Percentiles rank a stretch among this genome's conserved stretches.
These are phyloP conservation scores for Styela clava DNA, from an alignment of 23 tunicate species.

Conservation along the genomic window DNA sequence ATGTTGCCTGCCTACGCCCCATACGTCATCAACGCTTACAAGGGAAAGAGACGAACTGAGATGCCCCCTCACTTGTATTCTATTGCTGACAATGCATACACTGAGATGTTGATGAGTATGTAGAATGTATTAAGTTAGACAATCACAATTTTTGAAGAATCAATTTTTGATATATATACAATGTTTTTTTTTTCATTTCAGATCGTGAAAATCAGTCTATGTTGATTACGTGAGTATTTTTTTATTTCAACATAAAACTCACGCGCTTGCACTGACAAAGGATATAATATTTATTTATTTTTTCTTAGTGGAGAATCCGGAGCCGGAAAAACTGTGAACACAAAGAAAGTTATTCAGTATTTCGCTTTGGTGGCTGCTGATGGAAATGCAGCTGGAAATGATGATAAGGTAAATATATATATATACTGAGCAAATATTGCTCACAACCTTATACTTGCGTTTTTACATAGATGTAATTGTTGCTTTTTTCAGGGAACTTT, in stretches of 20 bases:
- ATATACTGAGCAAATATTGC: too few species aligned
- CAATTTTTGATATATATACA: not conserved
- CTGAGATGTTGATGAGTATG: conserved; percentile 84
- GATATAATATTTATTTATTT: too few species aligned
- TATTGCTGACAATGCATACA: conserved; percentile 80
- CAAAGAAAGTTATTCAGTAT: conserved; percentile 95
- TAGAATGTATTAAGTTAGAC: too few species aligned
- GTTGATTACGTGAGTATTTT: conserved; percentile 74
- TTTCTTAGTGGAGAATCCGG: conserved; percentile 98
- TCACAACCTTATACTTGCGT: too few species aligned
- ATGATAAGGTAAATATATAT: conserved; percentile 29
- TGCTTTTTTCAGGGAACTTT: conserved; percentile 64
- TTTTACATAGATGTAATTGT: too few species aligned
- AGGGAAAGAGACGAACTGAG: conserved; percentile 79
- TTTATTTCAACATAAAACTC: not conserved
- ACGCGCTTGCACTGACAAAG: too few species aligned
- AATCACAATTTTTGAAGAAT: too few species aligned
- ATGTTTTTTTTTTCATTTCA: conserved; percentile 14
- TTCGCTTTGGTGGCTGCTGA: conserved; percentile 97
- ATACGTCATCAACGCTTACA: conserved; percentile 70
- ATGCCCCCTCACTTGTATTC: conserved; percentile 90
- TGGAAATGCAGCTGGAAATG: conserved; percentile 41
- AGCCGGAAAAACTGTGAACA: conserved; percentile 99
- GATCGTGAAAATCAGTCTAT: conserved; percentile 80
- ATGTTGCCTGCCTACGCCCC: conserved; percentile 73